Percentiles rank a stretch among this genome's conserved stretches.
These are phyloP conservation scores for Siderastrea radians DNA, from an alignment of 92 coral and sea anemone species.

Conservation along the genomic window DNA sequence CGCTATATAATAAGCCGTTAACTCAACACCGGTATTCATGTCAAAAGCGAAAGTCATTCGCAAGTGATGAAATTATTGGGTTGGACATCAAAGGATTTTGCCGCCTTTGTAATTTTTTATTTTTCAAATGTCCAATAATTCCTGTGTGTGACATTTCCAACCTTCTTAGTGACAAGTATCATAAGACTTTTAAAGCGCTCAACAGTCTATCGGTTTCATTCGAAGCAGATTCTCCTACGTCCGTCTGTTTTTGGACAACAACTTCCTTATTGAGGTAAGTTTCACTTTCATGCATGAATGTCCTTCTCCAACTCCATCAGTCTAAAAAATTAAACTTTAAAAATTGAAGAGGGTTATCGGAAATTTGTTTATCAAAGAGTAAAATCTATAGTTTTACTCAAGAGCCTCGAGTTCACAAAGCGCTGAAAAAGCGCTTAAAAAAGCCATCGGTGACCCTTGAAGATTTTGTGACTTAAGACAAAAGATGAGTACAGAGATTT, in stretches of 20 bases:
- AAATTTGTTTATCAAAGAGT: neutral
- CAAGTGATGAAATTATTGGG: constrained; percentile 71
- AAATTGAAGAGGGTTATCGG: neutral
- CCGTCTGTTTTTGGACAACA: neutral
- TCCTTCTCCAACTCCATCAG: neutral
- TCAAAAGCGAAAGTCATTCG: constrained; percentile 66
- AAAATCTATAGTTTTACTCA: neutral
- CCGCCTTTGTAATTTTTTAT: constrained; percentile 58
- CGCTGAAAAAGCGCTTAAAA: neutral
- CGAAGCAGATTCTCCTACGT: neutral
- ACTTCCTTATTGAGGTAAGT: neutral
- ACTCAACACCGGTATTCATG: constrained; percentile 76
- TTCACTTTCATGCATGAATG: constrained; percentile 14
- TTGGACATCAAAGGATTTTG: constrained; percentile 70
- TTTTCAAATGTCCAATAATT: constrained; percentile 25
- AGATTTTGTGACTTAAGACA: constrained; percentile 18
- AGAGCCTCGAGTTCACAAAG: neutral
- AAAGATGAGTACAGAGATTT: neutral
- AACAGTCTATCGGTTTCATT: neutral
- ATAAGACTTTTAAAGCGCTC: neutral
- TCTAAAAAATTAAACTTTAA: constrained; percentile 3
- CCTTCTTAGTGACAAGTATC: constrained; percentile 1
- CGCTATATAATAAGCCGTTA: constrained; percentile 60
- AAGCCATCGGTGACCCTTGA: neutral
- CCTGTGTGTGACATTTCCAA: constrained; percentile 14